phyloP scores from a whole-genome alignment of 2,888 invertebrate species.

The Pharmacophagus antenor region DNA sequence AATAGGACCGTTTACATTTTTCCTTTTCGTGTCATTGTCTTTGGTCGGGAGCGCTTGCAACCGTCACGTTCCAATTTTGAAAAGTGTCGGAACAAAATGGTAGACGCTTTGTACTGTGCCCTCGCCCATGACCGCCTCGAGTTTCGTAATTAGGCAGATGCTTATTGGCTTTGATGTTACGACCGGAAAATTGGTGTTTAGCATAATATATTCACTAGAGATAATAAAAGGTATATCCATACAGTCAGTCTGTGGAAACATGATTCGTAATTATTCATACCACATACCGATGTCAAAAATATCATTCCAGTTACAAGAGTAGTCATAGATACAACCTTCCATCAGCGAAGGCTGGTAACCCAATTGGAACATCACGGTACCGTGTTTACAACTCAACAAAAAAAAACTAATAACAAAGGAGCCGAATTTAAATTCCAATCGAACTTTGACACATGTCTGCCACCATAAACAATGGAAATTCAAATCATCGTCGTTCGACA shows the following conservation, averaged over 20 bases:
- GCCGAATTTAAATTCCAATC: constrained; percentile 81
- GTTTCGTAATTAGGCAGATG: constrained; percentile 77
- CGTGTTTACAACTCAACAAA: constrained; percentile 80
- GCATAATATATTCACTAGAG: constrained; percentile 9
- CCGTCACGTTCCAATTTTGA: constrained; percentile 81
- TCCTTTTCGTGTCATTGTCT: constrained; percentile 81
- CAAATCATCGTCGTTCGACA: constrained; percentile 77
- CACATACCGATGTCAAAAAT: constrained; percentile 74
- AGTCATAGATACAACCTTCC: constrained; percentile 74
- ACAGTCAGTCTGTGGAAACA: constrained; percentile 43
- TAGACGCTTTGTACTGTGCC: constrained; percentile 72
- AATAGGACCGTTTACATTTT: constrained; percentile 80
- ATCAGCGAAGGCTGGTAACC: constrained; percentile 67
- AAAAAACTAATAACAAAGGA: constrained; percentile 75
- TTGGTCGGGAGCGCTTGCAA: constrained; percentile 77
- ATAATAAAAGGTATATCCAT: constrained; percentile 32
- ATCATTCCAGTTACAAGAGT: constrained; percentile 59
- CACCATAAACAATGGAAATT: constrained; percentile 81
- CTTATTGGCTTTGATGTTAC: constrained; percentile 66
- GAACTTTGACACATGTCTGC: constrained; percentile 82
- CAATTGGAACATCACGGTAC: constrained; percentile 79
- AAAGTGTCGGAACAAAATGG: constrained; percentile 81
- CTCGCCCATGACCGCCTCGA: constrained; percentile 55
- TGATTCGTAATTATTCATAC: constrained; percentile 76
- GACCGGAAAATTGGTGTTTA: constrained; percentile 39